Conservation (phyloP, 1,140 invertebrate genomes). For the Trichomalopsis sarcophagae region DNA sequence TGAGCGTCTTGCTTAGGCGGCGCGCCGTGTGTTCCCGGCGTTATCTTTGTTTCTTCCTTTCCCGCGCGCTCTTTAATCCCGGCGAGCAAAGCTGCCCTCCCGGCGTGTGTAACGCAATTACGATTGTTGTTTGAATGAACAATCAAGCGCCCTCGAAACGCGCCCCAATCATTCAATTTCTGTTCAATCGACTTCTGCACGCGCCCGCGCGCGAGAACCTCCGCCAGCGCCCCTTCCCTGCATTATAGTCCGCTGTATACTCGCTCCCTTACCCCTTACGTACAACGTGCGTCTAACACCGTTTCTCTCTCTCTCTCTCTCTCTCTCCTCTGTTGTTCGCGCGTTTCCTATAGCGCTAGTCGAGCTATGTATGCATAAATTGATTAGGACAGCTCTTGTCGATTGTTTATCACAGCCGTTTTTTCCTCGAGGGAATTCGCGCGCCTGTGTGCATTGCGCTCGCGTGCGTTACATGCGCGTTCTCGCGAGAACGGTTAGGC, state of each 20-base stretch:
- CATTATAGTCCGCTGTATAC: not conserved
- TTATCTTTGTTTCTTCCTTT: slow-evolving; percentile 51
- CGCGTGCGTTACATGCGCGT: not conserved
- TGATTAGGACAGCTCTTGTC: not conserved
- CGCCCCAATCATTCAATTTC: slow-evolving; percentile 75
- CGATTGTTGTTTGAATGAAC: slow-evolving; percentile 77
- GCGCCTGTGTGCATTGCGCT: not conserved
- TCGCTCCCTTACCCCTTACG: not conserved
- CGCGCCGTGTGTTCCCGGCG: not conserved
- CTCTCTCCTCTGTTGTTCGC: not conserved
- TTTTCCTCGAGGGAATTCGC: not conserved
- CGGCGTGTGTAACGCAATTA: slow-evolving; percentile 73
- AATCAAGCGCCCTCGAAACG: slow-evolving; percentile 75
- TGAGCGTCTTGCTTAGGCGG: not conserved
- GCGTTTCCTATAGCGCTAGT: not conserved
- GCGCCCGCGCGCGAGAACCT: slow-evolving; percentile 41
- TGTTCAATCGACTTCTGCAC: slow-evolving; percentile 73
- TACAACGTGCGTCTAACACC: no score
- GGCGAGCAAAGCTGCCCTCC: slow-evolving; percentile 37
- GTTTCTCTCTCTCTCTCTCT: not conserved
- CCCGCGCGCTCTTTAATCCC: slow-evolving; percentile 52
- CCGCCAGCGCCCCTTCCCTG: slow-evolving; percentile 14
- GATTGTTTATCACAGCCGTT: not conserved
- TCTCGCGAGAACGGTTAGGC: not conserved
- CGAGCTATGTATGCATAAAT: no score